Percentiles rank a stretch among this genome's conserved stretches.
Evolutionary conservation across 2,888 invertebrate species (phyloP).

Genomic region (Nasonovia ribisnigri): DNA sequence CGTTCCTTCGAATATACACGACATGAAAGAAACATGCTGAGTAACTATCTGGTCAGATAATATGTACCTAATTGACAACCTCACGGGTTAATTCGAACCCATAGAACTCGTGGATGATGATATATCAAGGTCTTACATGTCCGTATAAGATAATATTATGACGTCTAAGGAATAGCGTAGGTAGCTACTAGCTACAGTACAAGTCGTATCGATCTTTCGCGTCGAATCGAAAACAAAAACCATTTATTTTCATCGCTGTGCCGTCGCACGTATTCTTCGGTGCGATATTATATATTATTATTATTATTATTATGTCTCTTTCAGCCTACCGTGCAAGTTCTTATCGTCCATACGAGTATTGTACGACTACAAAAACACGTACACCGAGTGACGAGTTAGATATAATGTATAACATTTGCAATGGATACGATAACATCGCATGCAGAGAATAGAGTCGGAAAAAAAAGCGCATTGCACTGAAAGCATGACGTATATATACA

Average conservation of each 20-base stretch:
- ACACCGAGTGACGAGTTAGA: background rate
- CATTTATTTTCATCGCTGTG: background rate
- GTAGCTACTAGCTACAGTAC: background rate
- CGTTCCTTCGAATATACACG: background rate
- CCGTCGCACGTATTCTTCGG: background rate
- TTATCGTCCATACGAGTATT: background rate
- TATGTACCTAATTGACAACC: constrained; percentile 38
- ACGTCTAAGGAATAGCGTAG: background rate
- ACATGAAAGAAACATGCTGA: constrained; percentile 45
- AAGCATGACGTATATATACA: background rate
- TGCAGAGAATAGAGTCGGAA: background rate
- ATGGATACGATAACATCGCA: background rate
- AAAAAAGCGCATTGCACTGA: background rate
- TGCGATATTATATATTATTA: background rate
- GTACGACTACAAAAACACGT: background rate
- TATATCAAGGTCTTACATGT: constrained; percentile 45
- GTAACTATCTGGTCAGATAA: constrained; percentile 39
- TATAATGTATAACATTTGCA: background rate
- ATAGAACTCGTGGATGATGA: background rate
- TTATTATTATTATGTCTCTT: background rate
- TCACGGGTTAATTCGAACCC: background rate
- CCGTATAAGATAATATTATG: background rate
- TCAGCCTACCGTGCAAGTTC: background rate
- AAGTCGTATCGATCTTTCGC: background rate
- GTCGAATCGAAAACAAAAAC: constrained; percentile 9